A percentile compares a stretch with the other conserved stretches of the same genome.
Evolutionary conservation across 2,797 vertebrate genomes (phyloP).

Genomic region (Brachyalestes nurse): DNA sequence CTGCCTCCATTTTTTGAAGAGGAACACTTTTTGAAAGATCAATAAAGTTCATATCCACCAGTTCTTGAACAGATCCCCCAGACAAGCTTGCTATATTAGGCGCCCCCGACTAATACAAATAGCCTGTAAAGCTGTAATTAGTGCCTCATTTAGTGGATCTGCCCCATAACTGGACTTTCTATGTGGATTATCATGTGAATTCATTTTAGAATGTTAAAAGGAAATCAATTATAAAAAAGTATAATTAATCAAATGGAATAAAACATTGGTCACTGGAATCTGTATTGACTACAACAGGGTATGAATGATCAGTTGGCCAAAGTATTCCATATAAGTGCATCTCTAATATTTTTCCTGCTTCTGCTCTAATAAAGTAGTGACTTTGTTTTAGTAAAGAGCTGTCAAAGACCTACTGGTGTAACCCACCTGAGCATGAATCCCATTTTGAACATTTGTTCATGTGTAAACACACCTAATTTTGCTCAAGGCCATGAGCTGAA

Average conservation of each 20-base stretch:
- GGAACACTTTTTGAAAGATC: too few relatives aligned
- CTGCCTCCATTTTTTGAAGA: too few relatives aligned
- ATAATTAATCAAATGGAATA: neutral
- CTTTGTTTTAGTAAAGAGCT: neutral
- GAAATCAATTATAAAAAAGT: too few relatives aligned
- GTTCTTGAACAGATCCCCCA: too few relatives aligned
- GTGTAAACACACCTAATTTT: slow-evolving; percentile 24
- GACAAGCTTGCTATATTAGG: neutral
- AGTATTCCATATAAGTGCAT: neutral
- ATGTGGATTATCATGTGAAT: too few relatives aligned
- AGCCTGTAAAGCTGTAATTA: neutral
- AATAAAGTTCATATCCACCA: too few relatives aligned
- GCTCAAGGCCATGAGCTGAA: slow-evolving; percentile 18
- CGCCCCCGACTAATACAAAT: neutral
- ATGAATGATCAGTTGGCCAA: neutral
- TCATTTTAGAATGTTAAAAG: too few relatives aligned
- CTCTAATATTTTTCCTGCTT: neutral
- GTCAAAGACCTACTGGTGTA: neutral
- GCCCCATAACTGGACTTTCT: neutral
- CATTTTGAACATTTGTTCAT: neutral
- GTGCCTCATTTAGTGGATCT: neutral
- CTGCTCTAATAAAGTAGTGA: neutral
- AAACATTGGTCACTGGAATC: neutral
- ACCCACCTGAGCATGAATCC: neutral
- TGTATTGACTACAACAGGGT: neutral